Conservation (phyloP, 2,888 invertebrate genomes). For the Xestia ashworthii region DNA sequence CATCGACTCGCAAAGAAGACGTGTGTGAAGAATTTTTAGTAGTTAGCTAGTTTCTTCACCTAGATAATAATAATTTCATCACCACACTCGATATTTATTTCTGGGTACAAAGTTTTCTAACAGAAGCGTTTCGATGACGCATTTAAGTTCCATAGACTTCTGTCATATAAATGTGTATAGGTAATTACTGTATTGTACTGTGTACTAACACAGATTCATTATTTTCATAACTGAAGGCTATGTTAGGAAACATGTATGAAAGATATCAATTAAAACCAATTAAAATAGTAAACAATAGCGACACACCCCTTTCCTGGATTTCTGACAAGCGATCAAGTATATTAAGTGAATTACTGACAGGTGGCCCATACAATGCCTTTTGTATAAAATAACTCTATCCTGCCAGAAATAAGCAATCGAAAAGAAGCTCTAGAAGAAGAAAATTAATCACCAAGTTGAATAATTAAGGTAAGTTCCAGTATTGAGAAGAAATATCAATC, state of each 20-base stretch:
- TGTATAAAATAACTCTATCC: constrained; percentile 4
- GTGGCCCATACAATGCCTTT: constrained; percentile 24
- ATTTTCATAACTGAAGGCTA: background rate
- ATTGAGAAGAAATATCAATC: background rate
- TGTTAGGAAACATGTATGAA: background rate
- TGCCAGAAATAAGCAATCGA: background rate
- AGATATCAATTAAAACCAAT: background rate
- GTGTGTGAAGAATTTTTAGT: background rate
- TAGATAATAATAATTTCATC: background rate
- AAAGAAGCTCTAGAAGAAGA: background rate
- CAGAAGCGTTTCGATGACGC: too few relatives aligned
- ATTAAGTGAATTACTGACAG: constrained; percentile 19
- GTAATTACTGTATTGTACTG: too few relatives aligned
- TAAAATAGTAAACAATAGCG: background rate
- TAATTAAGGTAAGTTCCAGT: background rate
- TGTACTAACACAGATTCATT: background rate
- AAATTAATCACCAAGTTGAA: background rate
- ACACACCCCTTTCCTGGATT: constrained; percentile 7
- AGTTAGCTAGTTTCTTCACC: background rate
- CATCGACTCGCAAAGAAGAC: background rate
- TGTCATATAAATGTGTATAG: background rate
- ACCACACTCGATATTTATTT: background rate
- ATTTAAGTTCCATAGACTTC: background rate
- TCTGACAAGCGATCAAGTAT: constrained; percentile 19
- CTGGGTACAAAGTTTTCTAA: background rate